Evolutionary conservation across 2,113 vertebrate genomes (phyloP), one percentile per base, ranked within the genome.

Genomic region (Oxygymnocypris stewartii): DNA sequence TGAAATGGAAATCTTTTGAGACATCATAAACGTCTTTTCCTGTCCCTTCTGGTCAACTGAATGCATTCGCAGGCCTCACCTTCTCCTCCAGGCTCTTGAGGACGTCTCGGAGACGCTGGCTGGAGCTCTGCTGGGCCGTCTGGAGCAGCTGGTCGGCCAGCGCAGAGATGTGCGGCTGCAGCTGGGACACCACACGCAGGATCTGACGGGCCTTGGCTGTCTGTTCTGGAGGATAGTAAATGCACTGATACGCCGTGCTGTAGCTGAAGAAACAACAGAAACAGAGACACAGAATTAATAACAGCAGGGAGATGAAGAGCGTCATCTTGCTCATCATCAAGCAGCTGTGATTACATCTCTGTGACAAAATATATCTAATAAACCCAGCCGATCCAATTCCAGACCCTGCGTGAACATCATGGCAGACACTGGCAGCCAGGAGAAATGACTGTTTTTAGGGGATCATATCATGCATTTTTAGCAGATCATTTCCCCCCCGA

Each of bases 181-280:
- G 96, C 85, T 96, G 95, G 92, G 94, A 96, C 93, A 99, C 95
- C 92, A 95, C 96, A 94, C 96, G 96, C 91, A 99, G 96, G 84
- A 99, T 96, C 95, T 98, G 97, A 90, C 97, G 97, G 89, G 98
- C 98, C 94, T 97, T 97, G 86, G 97, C 96, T 89, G 97, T 99
- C 94, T 98, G 96, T 95, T 98, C 97, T 82, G 98, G 98, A 91
- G 98, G 97, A 94, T 98, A 99, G 95, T 99, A 99, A 96, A 99
- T 99, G 92, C 96, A 99, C 93, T 99, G 98, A 94, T 97, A 99
- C 35, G 96, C 96, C 65, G 97, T 97, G 93, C 97, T 99, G 95
- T 92, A 96, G 90, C 94, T 95, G 90, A 61, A 18, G 6, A 69
- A 18, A 79, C 4, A 67, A 74, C 23, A 78, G 12, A 78, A 54